phyloP scores from a whole-genome alignment of 1,140 invertebrate species.

The Oreohelix idahoensis region DNA sequence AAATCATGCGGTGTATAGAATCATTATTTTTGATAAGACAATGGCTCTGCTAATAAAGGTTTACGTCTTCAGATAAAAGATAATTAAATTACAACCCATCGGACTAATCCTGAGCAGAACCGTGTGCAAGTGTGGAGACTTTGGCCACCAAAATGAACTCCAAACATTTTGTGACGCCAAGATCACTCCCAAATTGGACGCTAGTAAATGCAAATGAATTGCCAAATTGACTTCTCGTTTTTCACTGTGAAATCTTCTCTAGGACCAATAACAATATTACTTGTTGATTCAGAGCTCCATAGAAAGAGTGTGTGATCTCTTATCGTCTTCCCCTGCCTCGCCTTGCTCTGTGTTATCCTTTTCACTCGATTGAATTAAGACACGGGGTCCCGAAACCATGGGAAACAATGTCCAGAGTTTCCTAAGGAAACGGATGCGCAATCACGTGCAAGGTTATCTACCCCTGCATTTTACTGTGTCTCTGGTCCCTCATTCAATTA shows the following conservation, averaged over 20 bases:
- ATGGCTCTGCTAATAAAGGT: too few species aligned
- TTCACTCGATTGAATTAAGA: slow-evolving; percentile 19
- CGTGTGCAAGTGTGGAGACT: not conserved
- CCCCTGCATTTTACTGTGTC: not conserved
- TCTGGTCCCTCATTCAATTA: slow-evolving; percentile 4
- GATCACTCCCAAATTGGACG: not conserved
- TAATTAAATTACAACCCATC: not conserved
- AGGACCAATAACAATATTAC: slow-evolving; percentile 12
- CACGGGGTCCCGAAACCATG: not conserved
- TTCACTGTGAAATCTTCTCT: not conserved
- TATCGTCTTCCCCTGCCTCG: not conserved
- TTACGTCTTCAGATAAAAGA: not conserved
- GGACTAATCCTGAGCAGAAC: not conserved
- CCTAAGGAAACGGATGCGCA: slow-evolving; percentile 19
- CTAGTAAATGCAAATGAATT: not conserved
- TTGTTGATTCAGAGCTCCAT: not conserved
- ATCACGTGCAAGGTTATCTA: slow-evolving; percentile 29
- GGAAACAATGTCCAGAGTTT: slow-evolving; percentile 15
- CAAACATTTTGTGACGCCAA: too few species aligned
- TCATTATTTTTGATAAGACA: too few species aligned
- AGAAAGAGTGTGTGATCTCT: not conserved
- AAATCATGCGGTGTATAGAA: too few species aligned
- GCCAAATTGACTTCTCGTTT: slow-evolving; percentile 11
- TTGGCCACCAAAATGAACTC: not conserved
- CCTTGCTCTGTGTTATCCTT: not conserved